Evolutionary conservation across 2,113 vertebrate genomes (phyloP), one percentile per base, ranked within the genome.

Genomic region (Petaurus breviceps): DNA sequence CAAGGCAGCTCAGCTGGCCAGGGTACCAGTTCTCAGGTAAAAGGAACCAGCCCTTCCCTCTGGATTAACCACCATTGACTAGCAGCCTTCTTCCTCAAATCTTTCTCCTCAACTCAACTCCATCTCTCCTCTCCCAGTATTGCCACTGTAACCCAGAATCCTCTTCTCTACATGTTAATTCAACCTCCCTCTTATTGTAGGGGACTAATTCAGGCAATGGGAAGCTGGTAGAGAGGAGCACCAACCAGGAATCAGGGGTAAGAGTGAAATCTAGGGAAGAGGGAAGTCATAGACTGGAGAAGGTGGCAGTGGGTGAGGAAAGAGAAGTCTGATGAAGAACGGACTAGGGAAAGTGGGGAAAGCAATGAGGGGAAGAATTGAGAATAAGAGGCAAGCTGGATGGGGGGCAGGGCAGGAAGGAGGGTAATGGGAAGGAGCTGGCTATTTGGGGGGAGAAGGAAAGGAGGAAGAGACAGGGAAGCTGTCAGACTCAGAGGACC

Each of bases 201-300:
- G 95, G 95, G 24, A 23, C 92, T 94, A 54, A 96, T 93, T 84
- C 96, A 95, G 90, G 24, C 47, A 49, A 31, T 5, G 49, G 47
- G 47, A 90, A 47, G 90, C 47, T 50, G 90, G 90, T 46, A 89
- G 93, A 95, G 97, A 95, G 77, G 95, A 89, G 54, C 37, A 14
- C 2, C 92, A 90, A 77, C 92, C n/a, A 90, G 19, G 94, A 95
- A 3, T 8, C 46, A 0, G 98, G 92, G 96, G 98, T 98, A 68
- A 98, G 97, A 90, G 14, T 52, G 51, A 52, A 90, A 57, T 22
- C 24, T 23, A 52, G 37, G 92, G 61, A 28, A 26, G 51, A 90
- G 11, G 23, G 3, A 0, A 16, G 54, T 0, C 94, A 43, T 7
- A 37, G 94, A 77, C n/a, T 51, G 91, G 14, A 61, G 9, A 57